These are phyloP conservation scores for Drosophila nigrodunni DNA, from an alignment of 1,140 invertebrate genomes.

Conservation along the genomic window DNA sequence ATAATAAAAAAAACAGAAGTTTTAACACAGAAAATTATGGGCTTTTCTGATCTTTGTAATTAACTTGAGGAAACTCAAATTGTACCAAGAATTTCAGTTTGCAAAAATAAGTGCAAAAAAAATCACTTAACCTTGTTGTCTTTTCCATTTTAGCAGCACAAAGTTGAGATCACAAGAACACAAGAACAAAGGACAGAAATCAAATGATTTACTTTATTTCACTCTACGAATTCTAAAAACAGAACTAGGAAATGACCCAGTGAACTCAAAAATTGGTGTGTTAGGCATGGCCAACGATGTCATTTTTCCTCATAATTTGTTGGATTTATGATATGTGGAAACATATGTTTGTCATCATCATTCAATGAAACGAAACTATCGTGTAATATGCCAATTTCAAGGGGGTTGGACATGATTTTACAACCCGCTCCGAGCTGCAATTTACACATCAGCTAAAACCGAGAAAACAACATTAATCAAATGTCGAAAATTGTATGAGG, in stretches of 20 bases:
- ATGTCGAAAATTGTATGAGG: slow-evolving; percentile 9
- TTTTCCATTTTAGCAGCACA: neutral
- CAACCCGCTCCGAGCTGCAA: slow-evolving; percentile 5
- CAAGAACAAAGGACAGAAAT: neutral
- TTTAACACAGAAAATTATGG: neutral
- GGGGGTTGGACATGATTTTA: slow-evolving; percentile 28
- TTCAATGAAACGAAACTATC: slow-evolving; percentile 30
- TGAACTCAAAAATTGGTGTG: slow-evolving; percentile 25
- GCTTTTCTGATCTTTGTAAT: slow-evolving; percentile 5
- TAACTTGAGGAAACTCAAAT: neutral
- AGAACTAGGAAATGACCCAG: slow-evolving; percentile 18
- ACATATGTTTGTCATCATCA: slow-evolving; percentile 64
- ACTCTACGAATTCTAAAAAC: neutral
- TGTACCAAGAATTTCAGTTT: neutral
- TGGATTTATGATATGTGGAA: slow-evolving; percentile 61
- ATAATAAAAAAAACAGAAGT: slow-evolving; percentile 25
- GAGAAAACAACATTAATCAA: slow-evolving; percentile 36
- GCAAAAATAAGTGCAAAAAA: neutral
- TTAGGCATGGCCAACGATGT: slow-evolving; percentile 21
- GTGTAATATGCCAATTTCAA: slow-evolving; percentile 36
- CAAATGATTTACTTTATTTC: neutral
- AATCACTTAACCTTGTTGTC: neutral
- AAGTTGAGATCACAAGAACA: neutral
- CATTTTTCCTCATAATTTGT: slow-evolving; percentile 45
- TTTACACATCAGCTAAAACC: slow-evolving; percentile 32